Evolutionary conservation across 2,888 invertebrate genomes (phyloP).

Genomic region (Acanthopleura granulata): DNA sequence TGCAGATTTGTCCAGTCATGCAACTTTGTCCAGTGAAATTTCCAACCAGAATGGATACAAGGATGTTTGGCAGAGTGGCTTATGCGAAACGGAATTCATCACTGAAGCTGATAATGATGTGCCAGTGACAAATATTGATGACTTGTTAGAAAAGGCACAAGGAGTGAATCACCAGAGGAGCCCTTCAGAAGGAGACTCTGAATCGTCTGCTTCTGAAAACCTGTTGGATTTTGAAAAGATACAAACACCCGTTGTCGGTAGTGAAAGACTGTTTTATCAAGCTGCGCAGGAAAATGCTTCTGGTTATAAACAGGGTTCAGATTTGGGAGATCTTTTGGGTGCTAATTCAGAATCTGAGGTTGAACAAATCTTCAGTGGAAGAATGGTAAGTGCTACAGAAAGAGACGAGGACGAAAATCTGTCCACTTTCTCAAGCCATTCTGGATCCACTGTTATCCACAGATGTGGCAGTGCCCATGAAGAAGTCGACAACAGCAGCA

Average conservation of each 20-base stretch:
- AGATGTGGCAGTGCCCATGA: background rate
- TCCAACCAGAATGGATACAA: background rate
- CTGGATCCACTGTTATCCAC: constrained; percentile 13
- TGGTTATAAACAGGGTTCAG: background rate
- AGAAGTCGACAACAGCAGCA: background rate
- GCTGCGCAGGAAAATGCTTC: background rate
- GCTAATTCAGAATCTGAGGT: constrained; percentile 8
- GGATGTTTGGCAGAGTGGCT: background rate
- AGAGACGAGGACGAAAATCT: background rate
- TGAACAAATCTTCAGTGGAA: constrained; percentile 1
- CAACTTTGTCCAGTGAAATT: background rate
- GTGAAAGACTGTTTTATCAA: background rate
- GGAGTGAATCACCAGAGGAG: background rate
- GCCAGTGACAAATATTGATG: constrained; percentile 52
- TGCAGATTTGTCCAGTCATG: constrained; percentile 33
- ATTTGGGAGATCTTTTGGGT: background rate
- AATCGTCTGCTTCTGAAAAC: background rate
- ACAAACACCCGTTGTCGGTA: background rate
- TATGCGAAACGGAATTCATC: background rate
- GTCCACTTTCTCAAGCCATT: constrained; percentile 6
- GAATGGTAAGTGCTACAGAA: background rate
- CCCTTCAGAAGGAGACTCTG: background rate
- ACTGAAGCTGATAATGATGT: constrained; percentile 18
- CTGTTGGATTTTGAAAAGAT: background rate
- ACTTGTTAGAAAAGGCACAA: constrained; percentile 31